Conservation (phyloP, 2,888 invertebrate genomes). For the Caenorhabditis japonica region DNA sequence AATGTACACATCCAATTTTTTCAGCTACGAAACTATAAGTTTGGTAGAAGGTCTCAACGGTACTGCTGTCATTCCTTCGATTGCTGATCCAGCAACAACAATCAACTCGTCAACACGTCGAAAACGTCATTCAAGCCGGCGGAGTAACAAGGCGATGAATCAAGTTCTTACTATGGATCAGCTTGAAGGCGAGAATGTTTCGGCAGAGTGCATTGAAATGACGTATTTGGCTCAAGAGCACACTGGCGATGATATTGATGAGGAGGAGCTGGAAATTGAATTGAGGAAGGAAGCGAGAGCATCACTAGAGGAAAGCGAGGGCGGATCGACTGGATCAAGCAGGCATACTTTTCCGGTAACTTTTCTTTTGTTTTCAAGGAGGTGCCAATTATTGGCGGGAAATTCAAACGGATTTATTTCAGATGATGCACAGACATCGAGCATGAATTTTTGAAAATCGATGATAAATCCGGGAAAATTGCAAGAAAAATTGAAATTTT, state of each 20-base stretch:
- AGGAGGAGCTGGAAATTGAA: slow-evolving; percentile 10
- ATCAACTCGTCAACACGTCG: slow-evolving; percentile 34
- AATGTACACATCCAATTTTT: slow-evolving; percentile 21
- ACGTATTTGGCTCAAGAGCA: slow-evolving; percentile 29
- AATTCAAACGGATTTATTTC: no score
- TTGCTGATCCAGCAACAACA: slow-evolving; percentile 16
- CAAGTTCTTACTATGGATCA: slow-evolving; percentile 52
- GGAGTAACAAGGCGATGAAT: slow-evolving; percentile 25
- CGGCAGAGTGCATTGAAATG: slow-evolving; percentile 52
- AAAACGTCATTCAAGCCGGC: slow-evolving; percentile 33
- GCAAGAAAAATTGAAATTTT: no score
- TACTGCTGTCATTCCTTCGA: slow-evolving; percentile 8
- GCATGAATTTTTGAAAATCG: no score
- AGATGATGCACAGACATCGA: no score
- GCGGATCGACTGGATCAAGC: slow-evolving; percentile 26
- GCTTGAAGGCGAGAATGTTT: slow-evolving; percentile 14
- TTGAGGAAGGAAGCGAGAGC: not conserved
- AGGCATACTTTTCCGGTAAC: slow-evolving; percentile 21
- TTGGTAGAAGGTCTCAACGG: slow-evolving; percentile 69
- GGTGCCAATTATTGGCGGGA: no score
- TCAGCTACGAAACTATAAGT: slow-evolving; percentile 70
- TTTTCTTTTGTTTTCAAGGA: not conserved
- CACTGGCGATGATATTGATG: slow-evolving; percentile 1
- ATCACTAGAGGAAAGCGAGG: slow-evolving; percentile 18
- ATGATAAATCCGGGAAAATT: no score